Percentiles rank a stretch among this genome's conserved stretches.
These are phyloP conservation scores for Lichenostomus cassidix DNA, from an alignment of 2,113 vertebrate species.

Conservation along the genomic window DNA sequence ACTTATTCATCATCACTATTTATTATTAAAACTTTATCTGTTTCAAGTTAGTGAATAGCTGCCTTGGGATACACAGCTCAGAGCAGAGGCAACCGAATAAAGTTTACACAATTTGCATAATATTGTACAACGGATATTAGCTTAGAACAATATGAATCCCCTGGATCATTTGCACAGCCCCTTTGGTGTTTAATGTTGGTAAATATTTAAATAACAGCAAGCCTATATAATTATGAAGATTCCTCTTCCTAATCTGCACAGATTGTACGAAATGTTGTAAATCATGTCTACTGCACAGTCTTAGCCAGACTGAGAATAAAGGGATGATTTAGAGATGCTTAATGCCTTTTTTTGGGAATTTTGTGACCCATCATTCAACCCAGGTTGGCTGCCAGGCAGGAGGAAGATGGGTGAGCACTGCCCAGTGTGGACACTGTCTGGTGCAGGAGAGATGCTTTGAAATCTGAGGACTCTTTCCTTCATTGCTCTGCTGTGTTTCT, in stretches of 20 bases:
- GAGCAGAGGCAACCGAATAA: conserved; percentile 74
- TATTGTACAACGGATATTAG: conserved; percentile 77
- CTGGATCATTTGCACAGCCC: conserved; percentile 73
- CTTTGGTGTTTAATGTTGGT: conserved; percentile 81
- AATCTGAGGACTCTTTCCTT: background rate
- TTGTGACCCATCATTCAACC: background rate
- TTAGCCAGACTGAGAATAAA: background rate
- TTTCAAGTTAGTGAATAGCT: conserved; percentile 77
- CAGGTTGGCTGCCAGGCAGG: background rate
- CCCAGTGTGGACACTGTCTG: fast-evolving
- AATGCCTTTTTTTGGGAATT: background rate
- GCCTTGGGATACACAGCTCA: conserved; percentile 75
- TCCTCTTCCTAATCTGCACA: conserved; percentile 68
- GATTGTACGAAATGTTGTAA: conserved; percentile 38
- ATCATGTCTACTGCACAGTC: background rate
- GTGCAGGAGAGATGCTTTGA: background rate
- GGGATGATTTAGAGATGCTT: background rate
- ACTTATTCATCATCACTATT: conserved; percentile 84
- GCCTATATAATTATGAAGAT: conserved; percentile 73
- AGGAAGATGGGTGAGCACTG: background rate
- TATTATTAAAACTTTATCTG: conserved; percentile 87
- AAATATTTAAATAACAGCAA: conserved; percentile 85
- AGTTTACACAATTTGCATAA: conserved; percentile 82
- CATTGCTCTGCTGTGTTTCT: background rate
- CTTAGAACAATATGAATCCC: conserved; percentile 79